phyloP scores from a whole-genome alignment of 1,140 invertebrate species.

The Pseudomyrmex sp. region DNA sequence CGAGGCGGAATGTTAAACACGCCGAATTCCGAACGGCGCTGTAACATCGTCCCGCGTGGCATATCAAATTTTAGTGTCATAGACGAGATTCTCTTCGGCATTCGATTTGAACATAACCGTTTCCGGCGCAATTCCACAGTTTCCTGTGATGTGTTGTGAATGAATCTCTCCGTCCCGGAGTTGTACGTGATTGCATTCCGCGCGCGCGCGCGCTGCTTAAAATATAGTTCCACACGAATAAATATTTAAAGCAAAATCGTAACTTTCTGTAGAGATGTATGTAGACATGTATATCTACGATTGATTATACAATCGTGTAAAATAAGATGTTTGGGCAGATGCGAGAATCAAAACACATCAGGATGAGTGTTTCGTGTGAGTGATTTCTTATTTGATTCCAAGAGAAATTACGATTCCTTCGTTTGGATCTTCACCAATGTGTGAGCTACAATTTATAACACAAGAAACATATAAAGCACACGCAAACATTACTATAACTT shows the following conservation, averaged over 20 bases:
- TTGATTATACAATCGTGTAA: no score
- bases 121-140: constrained; percentile 1
- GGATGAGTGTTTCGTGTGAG: no score
- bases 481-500: no score
- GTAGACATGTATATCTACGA: no score
- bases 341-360: no score
- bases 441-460: no score
- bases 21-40: constrained; percentile 47
- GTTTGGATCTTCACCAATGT: no score
- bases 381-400: no score
- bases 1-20: constrained; percentile 48
- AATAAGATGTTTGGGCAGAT: no score
- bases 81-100: constrained; percentile 9
- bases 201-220: background rate
- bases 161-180: constrained; percentile 21
- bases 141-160: background rate
- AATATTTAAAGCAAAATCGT: background rate
- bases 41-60: constrained; percentile 46
- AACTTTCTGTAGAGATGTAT: no score
- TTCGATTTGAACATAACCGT: constrained; percentile 38
- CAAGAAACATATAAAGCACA: no score
- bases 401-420: no score
- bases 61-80: constrained; percentile 17
- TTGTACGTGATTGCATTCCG: background rate
- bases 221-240: background rate